A percentile compares a stretch with the other conserved stretches of the same genome.
phyloP scores from a whole-genome alignment of 2,888 invertebrate genomes.

The Lepeophtheirus nordmannii region DNA sequence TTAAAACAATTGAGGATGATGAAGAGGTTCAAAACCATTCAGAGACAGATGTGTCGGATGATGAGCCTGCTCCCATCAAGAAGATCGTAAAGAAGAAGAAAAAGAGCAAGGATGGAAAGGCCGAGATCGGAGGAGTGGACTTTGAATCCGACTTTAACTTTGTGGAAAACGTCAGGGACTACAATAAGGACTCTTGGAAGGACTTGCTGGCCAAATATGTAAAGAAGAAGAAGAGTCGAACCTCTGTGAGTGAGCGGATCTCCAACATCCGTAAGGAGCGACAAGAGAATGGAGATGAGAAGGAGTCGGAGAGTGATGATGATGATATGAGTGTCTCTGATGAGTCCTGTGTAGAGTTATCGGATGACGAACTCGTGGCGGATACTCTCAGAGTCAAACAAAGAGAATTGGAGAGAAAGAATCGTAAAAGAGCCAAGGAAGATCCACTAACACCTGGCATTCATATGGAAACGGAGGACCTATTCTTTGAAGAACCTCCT shows the following conservation, averaged over 20 bases:
- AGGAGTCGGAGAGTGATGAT: not conserved
- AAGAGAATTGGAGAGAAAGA: not conserved
- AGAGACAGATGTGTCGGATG: constrained; percentile 24
- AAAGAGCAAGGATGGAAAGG: not conserved
- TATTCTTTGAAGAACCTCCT: constrained; percentile 9
- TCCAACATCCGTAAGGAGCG: constrained; percentile 31
- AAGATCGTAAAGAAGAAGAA: not conserved
- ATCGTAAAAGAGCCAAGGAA: not conserved
- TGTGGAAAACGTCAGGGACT: constrained; percentile 29
- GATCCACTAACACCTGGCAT: not conserved
- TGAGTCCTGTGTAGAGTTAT: not conserved
- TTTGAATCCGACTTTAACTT: constrained; percentile 32
- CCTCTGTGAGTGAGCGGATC: constrained; percentile 34
- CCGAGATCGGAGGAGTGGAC: constrained; percentile 26
- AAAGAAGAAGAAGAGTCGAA: constrained; percentile 29
- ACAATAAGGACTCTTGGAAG: constrained; percentile 28
- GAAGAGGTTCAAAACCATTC: constrained; percentile 25
- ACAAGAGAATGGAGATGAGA: constrained; percentile 27
- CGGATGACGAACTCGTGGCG: constrained; percentile 8
- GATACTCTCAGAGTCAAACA: constrained; percentile 9
- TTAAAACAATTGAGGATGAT: constrained; percentile 27
- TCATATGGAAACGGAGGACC: constrained; percentile 19
- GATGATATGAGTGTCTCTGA: not conserved
- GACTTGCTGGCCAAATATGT: constrained; percentile 27
- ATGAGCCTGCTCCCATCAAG: constrained; percentile 8